Base-by-base conservation (phyloP, 2,888 invertebrate genomes). In the Phortica okadai region DNA sequence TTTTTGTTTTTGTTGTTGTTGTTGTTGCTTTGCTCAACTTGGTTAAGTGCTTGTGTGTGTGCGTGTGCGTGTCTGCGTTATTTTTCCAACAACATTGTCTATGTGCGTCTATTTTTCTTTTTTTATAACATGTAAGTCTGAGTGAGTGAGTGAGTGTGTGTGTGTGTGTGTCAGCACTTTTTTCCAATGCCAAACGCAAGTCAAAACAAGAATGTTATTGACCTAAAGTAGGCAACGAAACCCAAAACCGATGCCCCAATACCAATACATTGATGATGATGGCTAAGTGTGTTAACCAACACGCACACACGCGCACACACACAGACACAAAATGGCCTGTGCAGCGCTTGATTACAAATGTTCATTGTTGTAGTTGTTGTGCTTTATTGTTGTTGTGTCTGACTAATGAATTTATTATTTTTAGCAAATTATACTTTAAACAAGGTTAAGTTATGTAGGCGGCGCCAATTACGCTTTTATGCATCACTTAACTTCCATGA, bases 401-500 rank as follows among this genome's bases (percentile, higher is more conserved):
- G 45, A 10, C 45, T 45, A 8, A 10, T 45, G 45, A 21, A 21
- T 21, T 11, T 56, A n/a, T 56, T 56, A 21, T 45, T 69, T 44
- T 69, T 69, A 16, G 69, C 42, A 21, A 21, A 21, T 0, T 21
- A 21, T 21, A 21, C 21, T 21, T 21, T 21, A 21, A 70, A 70
- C 70, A 70, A 70, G 70, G 70, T 70, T 70, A 70, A 44, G 21
- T 21, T 21, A 21, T 21, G 70, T 54, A 54, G 70, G 70, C 33
- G 70, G 70, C 70, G 70, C 70, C 70, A 70, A 70, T 54, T 45
- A 54, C 10, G 70, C 70, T 54, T 70, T 70, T 70, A 70, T 7
- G 21, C 45, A 45, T 16, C 45, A 50, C 45, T 45, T 45, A 10
- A 6, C 10, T 45, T 45, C 21, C 21, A 21, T 21, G 21, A 21